These are phyloP conservation scores for Tipula helvola DNA, from an alignment of 2,888 invertebrate genomes.

Conservation along the genomic window DNA sequence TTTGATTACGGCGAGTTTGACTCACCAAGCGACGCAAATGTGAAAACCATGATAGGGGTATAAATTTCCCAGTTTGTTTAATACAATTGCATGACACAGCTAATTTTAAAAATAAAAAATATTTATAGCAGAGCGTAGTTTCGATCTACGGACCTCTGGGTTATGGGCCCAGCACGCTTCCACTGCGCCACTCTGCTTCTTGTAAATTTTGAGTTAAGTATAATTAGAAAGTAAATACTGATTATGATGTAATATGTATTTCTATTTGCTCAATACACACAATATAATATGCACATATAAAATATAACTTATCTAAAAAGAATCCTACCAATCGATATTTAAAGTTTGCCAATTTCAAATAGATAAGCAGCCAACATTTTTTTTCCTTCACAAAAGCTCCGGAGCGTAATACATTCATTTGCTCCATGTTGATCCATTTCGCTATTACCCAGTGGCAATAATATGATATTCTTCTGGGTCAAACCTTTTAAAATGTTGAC, in stretches of 20 bases:
- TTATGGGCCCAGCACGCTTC: constrained; percentile 62
- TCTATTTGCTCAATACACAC: background rate
- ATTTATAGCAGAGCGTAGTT: constrained; percentile 24
- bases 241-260: background rate
- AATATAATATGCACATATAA: background rate
- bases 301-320: background rate
- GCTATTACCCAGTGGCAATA: constrained; percentile 31
- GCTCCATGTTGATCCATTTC: constrained; percentile 27
- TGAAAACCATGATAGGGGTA: no score
- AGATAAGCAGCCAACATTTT: constrained; percentile 37
- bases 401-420: constrained; percentile 33
- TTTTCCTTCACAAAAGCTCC: constrained; percentile 35
- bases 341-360: constrained; percentile 20
- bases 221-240: background rate
- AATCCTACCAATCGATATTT: background rate
- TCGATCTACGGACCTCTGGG: constrained; percentile 31
- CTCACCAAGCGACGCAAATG: no score
- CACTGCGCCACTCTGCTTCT: constrained; percentile 56
- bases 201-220: background rate
- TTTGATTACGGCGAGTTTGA: no score
- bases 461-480: constrained; percentile 31
- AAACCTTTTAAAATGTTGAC: constrained; percentile 30
- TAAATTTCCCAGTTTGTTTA: background rate
- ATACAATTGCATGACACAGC: background rate
- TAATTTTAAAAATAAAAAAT: background rate